Evolutionary conservation across 2,113 vertebrate genomes (phyloP).

Genomic region (Pluvianellus socialis): DNA sequence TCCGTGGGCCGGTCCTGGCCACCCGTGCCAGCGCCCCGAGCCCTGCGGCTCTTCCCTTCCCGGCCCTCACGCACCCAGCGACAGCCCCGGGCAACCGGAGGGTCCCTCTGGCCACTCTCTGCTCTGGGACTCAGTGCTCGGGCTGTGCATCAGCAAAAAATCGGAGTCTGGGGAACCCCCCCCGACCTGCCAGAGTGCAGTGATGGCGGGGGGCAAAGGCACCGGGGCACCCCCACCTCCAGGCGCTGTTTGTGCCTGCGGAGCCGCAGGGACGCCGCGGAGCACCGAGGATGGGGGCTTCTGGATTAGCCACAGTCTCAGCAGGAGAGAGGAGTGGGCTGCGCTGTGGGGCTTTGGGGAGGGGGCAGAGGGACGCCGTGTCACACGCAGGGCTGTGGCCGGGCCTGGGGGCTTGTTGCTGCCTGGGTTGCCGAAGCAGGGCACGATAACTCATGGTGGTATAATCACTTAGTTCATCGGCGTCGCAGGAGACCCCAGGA

Average conservation of each 20-base stretch:
- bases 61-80: neutral
- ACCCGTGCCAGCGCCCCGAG: neutral
- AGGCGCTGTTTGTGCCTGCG: neutral
- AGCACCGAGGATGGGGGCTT: neutral
- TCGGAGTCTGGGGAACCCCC: neutral
- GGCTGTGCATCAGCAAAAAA: neutral
- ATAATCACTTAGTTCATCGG: neutral
- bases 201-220: accelerated
- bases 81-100: neutral
- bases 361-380: accelerated
- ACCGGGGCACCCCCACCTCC: too few relatives aligned
- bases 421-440: neutral
- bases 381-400: neutral
- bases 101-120: neutral
- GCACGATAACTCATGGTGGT: neutral
- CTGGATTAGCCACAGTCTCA: neutral
- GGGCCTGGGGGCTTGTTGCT: too few relatives aligned
- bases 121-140: neutral
- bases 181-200: neutral
- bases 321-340: neutral
- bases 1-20: neutral
- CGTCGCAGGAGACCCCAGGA: neutral
- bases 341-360: neutral
- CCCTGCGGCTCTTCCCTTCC: neutral
- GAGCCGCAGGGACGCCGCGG: neutral